phyloP scores from a whole-genome alignment of 1,140 invertebrate species.

The Ceratosolen fusciceps region DNA sequence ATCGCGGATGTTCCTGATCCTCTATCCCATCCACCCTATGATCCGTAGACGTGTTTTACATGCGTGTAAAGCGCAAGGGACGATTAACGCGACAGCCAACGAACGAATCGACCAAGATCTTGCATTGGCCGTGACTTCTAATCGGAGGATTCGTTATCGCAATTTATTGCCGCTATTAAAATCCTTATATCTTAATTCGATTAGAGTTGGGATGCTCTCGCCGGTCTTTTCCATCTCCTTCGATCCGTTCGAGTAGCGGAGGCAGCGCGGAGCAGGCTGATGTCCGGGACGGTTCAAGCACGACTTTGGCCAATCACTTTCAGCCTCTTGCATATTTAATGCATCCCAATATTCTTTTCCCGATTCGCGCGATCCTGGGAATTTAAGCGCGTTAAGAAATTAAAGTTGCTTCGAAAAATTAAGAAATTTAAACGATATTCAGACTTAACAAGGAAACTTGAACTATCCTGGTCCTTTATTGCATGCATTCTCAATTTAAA shows the following conservation, averaged over 20 bases:
- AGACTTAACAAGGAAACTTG: neutral
- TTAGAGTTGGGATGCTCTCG: neutral
- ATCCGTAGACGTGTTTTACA: slow-evolving; percentile 33
- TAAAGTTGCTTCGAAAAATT: too few relatives aligned
- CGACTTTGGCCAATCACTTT: neutral
- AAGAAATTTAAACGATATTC: too few relatives aligned
- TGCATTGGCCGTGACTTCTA: slow-evolving; percentile 11
- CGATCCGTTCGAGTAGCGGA: too few relatives aligned
- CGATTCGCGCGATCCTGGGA: neutral
- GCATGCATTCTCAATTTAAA: neutral
- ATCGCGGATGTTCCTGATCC: neutral
- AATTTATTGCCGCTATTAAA: slow-evolving; percentile 31
- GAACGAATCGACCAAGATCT: neutral
- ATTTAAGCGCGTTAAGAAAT: neutral
- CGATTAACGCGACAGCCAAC: neutral
- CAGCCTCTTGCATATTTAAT: neutral
- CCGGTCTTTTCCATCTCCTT: neutral
- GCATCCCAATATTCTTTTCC: too few relatives aligned
- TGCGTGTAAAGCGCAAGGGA: neutral
- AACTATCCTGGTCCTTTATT: neutral
- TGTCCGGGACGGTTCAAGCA: neutral
- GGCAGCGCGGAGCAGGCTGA: too few relatives aligned
- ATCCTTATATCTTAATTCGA: slow-evolving; percentile 26
- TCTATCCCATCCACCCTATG: neutral
- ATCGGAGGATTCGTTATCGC: slow-evolving; percentile 16